Evolutionary conservation across 2,888 invertebrate species (phyloP).

Genomic region (Eupithecia abbreviata): DNA sequence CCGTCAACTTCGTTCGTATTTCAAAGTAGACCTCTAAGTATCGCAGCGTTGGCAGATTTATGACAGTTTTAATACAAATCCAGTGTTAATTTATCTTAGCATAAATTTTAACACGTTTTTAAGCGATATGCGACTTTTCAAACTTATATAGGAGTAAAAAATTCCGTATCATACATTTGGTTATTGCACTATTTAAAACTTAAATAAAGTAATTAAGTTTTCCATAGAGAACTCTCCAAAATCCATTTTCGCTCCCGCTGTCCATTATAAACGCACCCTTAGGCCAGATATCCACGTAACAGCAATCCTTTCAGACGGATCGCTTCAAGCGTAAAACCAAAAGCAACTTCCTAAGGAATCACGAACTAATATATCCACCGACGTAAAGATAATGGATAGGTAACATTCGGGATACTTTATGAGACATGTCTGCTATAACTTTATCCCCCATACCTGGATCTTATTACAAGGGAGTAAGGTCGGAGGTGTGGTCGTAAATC

Average conservation of each 20-base stretch:
- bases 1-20: too few species aligned
- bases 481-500: conserved; percentile 16
- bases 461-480: conserved; percentile 27
- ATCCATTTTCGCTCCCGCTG: background rate
- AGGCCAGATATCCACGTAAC: background rate
- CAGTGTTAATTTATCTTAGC: too few species aligned
- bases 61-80: too few species aligned
- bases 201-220: too few species aligned
- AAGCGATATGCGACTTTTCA: too few species aligned
- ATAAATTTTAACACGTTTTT: too few species aligned
- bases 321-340: conserved; percentile 16
- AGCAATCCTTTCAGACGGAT: conserved; percentile 29
- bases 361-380: conserved; percentile 32
- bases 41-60: too few species aligned
- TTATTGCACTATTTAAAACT: too few species aligned
- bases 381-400: conserved; percentile 40
- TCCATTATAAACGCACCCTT: background rate
- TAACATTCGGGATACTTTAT: conserved; percentile 40
- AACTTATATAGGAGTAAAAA: too few species aligned
- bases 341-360: conserved; percentile 26
- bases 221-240: too few species aligned
- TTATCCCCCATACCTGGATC: conserved; percentile 7
- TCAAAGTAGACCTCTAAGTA: too few species aligned
- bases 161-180: too few species aligned
- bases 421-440: conserved; percentile 24